phyloP scores from a whole-genome alignment of 2,113 vertebrate species.

The Maccullochella peelii region DNA sequence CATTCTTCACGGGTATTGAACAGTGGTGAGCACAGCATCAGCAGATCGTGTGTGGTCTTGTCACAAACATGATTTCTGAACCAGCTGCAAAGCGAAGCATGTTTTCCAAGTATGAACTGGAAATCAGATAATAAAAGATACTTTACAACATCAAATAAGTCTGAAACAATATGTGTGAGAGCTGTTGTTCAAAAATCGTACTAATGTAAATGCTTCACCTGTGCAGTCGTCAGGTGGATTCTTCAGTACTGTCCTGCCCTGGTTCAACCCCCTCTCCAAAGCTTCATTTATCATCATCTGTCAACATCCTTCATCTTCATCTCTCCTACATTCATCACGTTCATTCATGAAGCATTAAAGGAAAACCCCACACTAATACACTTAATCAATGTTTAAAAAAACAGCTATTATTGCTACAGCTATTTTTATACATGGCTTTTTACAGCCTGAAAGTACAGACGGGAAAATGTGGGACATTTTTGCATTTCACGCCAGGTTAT shows the following conservation, averaged over 20 bases:
- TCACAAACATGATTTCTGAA: conserved; percentile 47
- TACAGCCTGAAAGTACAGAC: too few species aligned
- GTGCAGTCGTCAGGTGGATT: background rate
- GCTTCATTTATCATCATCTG: conserved; percentile 45
- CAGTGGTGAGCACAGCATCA: conserved; percentile 28
- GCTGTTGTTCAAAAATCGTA: background rate
- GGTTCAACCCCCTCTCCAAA: background rate
- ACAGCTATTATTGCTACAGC: background rate
- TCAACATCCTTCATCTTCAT: conserved; percentile 30
- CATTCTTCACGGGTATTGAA: conserved; percentile 66
- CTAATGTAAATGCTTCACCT: background rate
- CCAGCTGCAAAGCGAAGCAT: conserved; percentile 11
- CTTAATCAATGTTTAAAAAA: background rate
- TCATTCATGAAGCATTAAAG: conserved; percentile 17
- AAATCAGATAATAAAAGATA: background rate
- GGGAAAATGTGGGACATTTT: background rate
- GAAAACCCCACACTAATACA: conserved; percentile 1
- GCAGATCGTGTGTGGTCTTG: conserved; percentile 52
- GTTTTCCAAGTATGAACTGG: background rate
- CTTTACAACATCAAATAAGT: background rate
- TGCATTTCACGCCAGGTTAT: background rate
- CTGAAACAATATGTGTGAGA: background rate
- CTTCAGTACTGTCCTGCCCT: background rate
- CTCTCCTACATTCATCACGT: conserved; percentile 27
- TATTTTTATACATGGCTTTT: background rate